Percentiles rank a stretch among this genome's conserved stretches.
These are phyloP conservation scores for Aethes cnicana DNA, from an alignment of 2,888 invertebrate genomes.

Conservation along the genomic window DNA sequence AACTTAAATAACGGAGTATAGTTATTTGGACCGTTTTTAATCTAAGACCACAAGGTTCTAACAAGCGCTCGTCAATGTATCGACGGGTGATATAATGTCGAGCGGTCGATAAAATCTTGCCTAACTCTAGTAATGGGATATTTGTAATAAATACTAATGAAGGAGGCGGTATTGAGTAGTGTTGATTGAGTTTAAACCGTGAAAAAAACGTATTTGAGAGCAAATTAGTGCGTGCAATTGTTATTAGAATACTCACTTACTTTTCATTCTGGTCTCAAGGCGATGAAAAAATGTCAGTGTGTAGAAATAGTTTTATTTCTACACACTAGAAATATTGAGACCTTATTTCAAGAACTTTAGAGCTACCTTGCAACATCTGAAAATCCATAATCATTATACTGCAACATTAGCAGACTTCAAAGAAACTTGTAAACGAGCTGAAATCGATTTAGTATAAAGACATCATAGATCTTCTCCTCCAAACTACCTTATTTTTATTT, in stretches of 20 bases:
- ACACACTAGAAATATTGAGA: no score
- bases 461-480: slow-evolving; percentile 7
- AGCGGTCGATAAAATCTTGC: slow-evolving; percentile 4
- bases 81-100: slow-evolving; percentile 19
- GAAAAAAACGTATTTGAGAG: no score
- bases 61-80: slow-evolving; percentile 25
- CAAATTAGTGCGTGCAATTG: no score
- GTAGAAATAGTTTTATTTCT: no score
- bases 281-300: no score
- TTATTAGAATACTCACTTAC: no score
- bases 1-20: no score
- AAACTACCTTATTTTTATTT: no score
- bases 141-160: neutral
- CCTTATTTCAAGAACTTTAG: neutral
- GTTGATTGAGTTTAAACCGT: no score
- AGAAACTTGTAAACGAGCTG: slow-evolving; percentile 1
- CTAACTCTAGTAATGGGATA: neutral
- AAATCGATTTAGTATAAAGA: slow-evolving; percentile 12
- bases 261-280: no score
- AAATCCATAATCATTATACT: neutral
- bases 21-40: no score
- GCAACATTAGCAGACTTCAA: slow-evolving; percentile 10
- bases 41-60: no score
- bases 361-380: neutral
- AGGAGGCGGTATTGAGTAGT: neutral